phyloP scores from a whole-genome alignment of 2,797 vertebrate genomes.

The Ctenochaetus hawaiiensis region DNA sequence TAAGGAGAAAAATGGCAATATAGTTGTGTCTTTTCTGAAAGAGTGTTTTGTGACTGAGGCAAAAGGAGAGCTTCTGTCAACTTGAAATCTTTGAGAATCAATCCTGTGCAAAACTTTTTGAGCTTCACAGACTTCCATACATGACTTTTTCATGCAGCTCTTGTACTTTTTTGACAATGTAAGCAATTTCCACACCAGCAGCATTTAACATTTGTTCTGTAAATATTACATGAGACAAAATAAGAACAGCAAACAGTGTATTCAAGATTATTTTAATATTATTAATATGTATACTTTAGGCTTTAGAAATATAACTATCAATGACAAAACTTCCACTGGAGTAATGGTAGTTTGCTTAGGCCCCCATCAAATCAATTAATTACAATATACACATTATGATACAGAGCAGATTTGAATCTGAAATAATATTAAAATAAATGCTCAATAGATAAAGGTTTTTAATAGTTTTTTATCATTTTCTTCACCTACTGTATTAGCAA shows the following conservation, averaged over 20 bases:
- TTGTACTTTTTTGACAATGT: slow-evolving; percentile 25
- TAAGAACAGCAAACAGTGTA: slow-evolving; percentile 87
- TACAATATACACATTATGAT: slow-evolving; percentile 93
- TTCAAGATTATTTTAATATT: slow-evolving; percentile 95
- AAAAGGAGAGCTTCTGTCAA: background rate
- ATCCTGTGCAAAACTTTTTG: slow-evolving; percentile 60
- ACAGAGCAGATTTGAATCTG: slow-evolving; percentile 91
- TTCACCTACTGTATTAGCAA: slow-evolving; percentile 87
- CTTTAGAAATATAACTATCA: slow-evolving; percentile 96
- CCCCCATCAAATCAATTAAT: slow-evolving; percentile 89
- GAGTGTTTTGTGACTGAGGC: background rate
- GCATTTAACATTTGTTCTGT: slow-evolving; percentile 69
- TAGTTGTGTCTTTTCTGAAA: slow-evolving; percentile 10
- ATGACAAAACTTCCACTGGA: slow-evolving; percentile 91
- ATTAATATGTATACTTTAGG: slow-evolving; percentile 92
- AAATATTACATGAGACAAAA: slow-evolving; percentile 83
- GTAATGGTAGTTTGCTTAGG: slow-evolving; percentile 88
- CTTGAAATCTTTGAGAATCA: slow-evolving; percentile 18
- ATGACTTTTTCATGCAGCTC: slow-evolving; percentile 27
- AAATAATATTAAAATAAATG: slow-evolving; percentile 98
- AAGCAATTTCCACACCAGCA: slow-evolving; percentile 42
- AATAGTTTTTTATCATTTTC: slow-evolving; percentile 81
- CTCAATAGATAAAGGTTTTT: slow-evolving; percentile 93
- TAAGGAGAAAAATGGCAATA: slow-evolving; percentile 16
- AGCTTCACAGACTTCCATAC: slow-evolving; percentile 60